Evolutionary conservation across 2,888 invertebrate genomes (phyloP).

Genomic region (Mechanitis messenoides): DNA sequence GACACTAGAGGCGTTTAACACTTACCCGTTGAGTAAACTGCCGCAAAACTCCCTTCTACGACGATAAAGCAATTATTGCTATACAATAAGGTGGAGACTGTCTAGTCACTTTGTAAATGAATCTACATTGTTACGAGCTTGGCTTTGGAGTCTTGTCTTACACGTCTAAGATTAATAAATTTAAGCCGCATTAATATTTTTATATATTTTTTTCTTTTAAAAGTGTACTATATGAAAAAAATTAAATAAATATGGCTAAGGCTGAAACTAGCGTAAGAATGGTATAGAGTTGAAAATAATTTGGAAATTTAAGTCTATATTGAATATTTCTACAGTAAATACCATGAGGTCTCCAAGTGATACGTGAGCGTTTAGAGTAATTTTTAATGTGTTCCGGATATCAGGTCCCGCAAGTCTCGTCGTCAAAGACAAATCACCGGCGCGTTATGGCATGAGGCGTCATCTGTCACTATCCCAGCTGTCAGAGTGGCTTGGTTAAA

Average conservation of each 20-base stretch:
- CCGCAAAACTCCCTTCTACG: slow-evolving; percentile 26
- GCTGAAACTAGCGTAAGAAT: no score
- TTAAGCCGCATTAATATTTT: not conserved
- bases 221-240: no score
- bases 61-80: slow-evolving; percentile 33
- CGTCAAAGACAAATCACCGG: slow-evolving; percentile 69
- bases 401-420: slow-evolving; percentile 33
- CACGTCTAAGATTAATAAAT: slow-evolving; percentile 3
- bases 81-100: slow-evolving; percentile 26
- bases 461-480: slow-evolving; percentile 73
- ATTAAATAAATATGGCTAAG: no score
- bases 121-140: slow-evolving; percentile 13
- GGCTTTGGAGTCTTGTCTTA: not conserved
- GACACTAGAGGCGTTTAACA: slow-evolving; percentile 70
- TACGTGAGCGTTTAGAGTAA: no score
- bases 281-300: no score
- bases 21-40: slow-evolving; percentile 49
- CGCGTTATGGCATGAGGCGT: slow-evolving; percentile 63
- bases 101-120: slow-evolving; percentile 23
- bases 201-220: no score
- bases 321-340: no score
- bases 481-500: slow-evolving; percentile 67
- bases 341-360: no score
- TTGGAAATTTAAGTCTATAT: no score
- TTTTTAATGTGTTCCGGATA: slow-evolving; percentile 2